Base-by-base conservation (phyloP, 1,140 invertebrate genomes). In the Eriosoma lanigerum region DNA sequence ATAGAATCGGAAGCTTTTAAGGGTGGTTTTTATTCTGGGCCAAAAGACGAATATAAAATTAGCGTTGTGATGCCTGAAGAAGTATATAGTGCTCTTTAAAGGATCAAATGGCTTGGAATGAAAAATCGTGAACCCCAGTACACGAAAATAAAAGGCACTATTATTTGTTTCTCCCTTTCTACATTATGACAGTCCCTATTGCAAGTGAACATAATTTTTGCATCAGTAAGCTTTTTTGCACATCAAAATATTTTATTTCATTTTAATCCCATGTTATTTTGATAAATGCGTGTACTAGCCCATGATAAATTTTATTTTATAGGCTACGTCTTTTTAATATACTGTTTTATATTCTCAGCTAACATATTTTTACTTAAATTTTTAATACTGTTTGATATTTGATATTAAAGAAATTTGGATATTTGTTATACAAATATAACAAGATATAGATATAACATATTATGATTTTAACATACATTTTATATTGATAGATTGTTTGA, bases 41-140 rank as follows among this genome's bases (percentile, higher is more conserved):
- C 54, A 62, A 78, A 78, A 78, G 52, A 78, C 54, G 75, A 78
- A 78, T 78, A 78, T 78, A 78, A 78, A 78, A 78, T 78, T 78
- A 78, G 75, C 75, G 54, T 26, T 24, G 38, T 46, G 56, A 48
- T 60, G 75, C 62, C 75, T 78, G 56, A 46, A 60, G 38, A n/a
- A 58, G 48, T 29, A 60, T 46, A 78, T 78, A 78, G 75, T 78
- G 54, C 54, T 78, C 38, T 24, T 78, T 76, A 78, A 62, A 58
- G 38, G 21, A 56, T 78, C 75, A 78, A 78, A 78, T 78, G 75
- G 75, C 75, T 78, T 48, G 75, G 75, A 78, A 78, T 62, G 32
- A 48, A 78, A 46, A 78, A 46, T 78, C 44, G 56, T 38, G 38
- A 78, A 78, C 75, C 75, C 75, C 56, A 78, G 62, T 78, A 78